phyloP scores from a whole-genome alignment of 2,113 vertebrate species.

The Oryzias melastigma region DNA sequence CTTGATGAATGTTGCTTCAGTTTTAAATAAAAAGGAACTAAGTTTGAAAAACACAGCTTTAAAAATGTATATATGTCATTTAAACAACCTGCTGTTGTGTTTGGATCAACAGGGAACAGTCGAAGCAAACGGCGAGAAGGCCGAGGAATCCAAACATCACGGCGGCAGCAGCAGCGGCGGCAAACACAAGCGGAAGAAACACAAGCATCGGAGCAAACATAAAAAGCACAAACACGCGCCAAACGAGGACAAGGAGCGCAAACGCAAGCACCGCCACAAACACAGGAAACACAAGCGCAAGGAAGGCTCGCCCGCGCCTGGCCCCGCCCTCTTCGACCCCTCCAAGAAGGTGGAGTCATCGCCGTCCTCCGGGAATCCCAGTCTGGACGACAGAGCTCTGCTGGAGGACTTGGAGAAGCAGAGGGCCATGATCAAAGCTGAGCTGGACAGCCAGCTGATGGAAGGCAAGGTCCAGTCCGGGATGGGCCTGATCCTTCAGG shows the following conservation, averaged over 20 bases:
- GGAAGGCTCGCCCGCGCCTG: conserved; percentile 70
- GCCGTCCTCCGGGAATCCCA: conserved; percentile 89
- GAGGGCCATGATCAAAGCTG: conserved; percentile 96
- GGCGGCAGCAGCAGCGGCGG: conserved; percentile 65
- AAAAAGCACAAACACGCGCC: conserved; percentile 97
- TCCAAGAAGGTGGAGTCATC: conserved; percentile 81
- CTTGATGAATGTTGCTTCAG: not conserved
- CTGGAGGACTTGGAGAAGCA: conserved; percentile 98
- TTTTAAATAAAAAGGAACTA: not conserved
- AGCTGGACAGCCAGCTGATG: conserved; percentile 98
- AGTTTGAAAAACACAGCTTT: not conserved
- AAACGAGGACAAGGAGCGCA: conserved; percentile 92
- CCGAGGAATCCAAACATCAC: conserved; percentile 84
- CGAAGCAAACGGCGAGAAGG: conserved; percentile 82
- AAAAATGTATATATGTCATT: not conserved
- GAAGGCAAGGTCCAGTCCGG: conserved; percentile 98
- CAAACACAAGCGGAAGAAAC: conserved; percentile 99
- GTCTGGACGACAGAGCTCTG: conserved; percentile 92
- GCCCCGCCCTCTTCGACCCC: conserved; percentile 34
- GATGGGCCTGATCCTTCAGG: conserved; percentile 97
- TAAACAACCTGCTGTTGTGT: too few species aligned
- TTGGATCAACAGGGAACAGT: conserved; percentile 68
- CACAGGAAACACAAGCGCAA: conserved; percentile 97
- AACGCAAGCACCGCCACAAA: conserved; percentile 95
- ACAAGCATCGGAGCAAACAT: conserved; percentile 97